Evolutionary conservation across 2,113 vertebrate species (phyloP), one percentile per base, ranked within the genome.

Genomic region (Oncorhynchus mykiss): DNA sequence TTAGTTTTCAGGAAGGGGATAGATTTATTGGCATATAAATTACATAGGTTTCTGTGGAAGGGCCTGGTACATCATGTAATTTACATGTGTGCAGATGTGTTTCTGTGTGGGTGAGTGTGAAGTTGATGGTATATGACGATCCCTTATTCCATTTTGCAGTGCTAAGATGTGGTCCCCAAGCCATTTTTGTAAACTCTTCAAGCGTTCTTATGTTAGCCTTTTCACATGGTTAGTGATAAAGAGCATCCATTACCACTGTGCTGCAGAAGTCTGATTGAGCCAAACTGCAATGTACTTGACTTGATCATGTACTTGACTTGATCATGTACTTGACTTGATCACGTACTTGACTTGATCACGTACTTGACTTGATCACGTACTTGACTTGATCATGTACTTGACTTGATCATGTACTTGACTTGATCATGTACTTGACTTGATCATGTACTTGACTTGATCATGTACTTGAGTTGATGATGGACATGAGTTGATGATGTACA

Each of bases 21-120:
- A 84, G 82, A 90, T 92, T 91, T 92, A 93, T 91, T 88, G 77
- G 77, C 88, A 79, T 85, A 86, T 93, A 92, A 91, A 91, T 89
- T 86, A 87, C 85, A 77, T 83, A 29, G 5, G 77, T 85, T 88
- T 91, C 71, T 91, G 79, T 82, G 82, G 85, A 80, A 87, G 83
- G 74, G 84, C 79, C 60, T 27, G 11, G 74, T 76, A 78, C 71
- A 78, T 91, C 91, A 91, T 90, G 89, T 82, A 82, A 88, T 91
- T 84, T 87, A 80, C 89, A 87, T 88, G 87, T 91, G 86, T 91
- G 85, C 77, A 70, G 82, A 72, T 80, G 84, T 85, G 84, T 76
- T 49, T 57, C 72, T 72, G 77, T 81, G 74, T 80, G 70, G 65
- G 57, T 66, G 79, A 70, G 86, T 77, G 78, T 78, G 85, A 87